These are phyloP conservation scores for Macquaria ambigua DNA, from an alignment of 2,113 vertebrate species.

Conservation along the genomic window DNA sequence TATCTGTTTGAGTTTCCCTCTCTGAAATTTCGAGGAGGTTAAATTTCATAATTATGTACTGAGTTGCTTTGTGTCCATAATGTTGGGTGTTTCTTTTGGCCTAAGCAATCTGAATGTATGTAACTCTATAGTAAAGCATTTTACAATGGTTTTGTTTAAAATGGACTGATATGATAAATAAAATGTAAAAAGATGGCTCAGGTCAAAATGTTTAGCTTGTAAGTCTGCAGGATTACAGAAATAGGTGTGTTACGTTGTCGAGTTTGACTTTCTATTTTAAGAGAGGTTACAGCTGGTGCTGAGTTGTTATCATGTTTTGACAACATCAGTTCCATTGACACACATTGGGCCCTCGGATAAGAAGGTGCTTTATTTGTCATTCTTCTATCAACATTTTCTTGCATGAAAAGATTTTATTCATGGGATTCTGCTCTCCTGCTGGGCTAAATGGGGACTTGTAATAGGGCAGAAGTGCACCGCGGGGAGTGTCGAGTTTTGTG, in stretches of 20 bases:
- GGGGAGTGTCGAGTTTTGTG: constrained; percentile 58
- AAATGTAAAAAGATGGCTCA: constrained; percentile 19
- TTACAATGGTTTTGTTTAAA: background rate
- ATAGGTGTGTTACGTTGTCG: constrained; percentile 6
- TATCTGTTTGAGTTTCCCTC: background rate
- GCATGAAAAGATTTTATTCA: constrained; percentile 71
- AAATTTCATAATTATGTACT: background rate
- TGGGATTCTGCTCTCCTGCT: constrained; percentile 66
- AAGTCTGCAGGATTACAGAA: constrained; percentile 20
- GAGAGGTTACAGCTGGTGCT: constrained; percentile 34
- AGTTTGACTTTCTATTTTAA: constrained; percentile 39
- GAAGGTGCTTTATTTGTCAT: constrained; percentile 58
- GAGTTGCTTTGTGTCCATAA: background rate
- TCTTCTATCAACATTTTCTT: constrained; percentile 54
- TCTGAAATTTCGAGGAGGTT: background rate
- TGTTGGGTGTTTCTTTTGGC: background rate
- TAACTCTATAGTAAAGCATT: background rate
- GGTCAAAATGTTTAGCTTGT: constrained; percentile 27
- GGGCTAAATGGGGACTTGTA: constrained; percentile 72
- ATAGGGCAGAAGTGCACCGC: constrained; percentile 60
- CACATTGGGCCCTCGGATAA: constrained; percentile 31
- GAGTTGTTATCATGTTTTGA: constrained; percentile 52
- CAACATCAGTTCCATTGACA: constrained; percentile 55
- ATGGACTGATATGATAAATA: constrained; percentile 3
- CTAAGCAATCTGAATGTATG: background rate